Evolutionary conservation across 2,797 vertebrate genomes (phyloP).

Genomic region (Propithecus deckenii): DNA sequence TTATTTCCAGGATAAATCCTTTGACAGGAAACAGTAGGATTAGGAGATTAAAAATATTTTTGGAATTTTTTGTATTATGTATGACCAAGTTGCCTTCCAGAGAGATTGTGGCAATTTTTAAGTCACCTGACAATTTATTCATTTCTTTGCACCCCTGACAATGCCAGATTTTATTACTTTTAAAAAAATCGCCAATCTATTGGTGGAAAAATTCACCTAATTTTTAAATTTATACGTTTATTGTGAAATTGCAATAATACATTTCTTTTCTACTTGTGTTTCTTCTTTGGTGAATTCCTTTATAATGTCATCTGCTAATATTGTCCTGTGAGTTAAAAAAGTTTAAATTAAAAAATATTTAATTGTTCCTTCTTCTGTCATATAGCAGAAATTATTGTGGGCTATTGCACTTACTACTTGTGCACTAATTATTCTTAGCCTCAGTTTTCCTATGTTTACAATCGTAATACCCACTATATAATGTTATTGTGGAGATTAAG

Average conservation of each 20-base stretch:
- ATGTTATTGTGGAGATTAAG: background rate
- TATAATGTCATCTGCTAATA: background rate
- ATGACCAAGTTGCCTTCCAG: background rate
- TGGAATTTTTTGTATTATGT: background rate
- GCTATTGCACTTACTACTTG: background rate
- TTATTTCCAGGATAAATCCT: background rate
- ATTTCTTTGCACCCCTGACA: background rate
- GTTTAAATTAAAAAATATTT: background rate
- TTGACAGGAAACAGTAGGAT: background rate
- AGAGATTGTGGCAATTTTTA: background rate
- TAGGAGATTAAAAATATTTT: background rate
- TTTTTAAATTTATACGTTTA: background rate
- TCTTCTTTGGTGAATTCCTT: background rate
- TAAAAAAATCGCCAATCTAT: background rate
- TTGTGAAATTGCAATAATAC: background rate
- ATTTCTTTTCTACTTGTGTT: background rate
- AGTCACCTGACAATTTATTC: background rate
- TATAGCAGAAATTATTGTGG: background rate
- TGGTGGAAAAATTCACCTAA: background rate
- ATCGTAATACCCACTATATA: background rate
- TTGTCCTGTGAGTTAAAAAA: background rate
- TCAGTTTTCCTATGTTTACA: background rate
- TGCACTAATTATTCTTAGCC: background rate
- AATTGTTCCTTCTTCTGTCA: background rate
- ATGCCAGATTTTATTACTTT: background rate